These are phyloP conservation scores for Eurosta solidaginis DNA, from an alignment of 1,140 invertebrate species.

Conservation along the genomic window DNA sequence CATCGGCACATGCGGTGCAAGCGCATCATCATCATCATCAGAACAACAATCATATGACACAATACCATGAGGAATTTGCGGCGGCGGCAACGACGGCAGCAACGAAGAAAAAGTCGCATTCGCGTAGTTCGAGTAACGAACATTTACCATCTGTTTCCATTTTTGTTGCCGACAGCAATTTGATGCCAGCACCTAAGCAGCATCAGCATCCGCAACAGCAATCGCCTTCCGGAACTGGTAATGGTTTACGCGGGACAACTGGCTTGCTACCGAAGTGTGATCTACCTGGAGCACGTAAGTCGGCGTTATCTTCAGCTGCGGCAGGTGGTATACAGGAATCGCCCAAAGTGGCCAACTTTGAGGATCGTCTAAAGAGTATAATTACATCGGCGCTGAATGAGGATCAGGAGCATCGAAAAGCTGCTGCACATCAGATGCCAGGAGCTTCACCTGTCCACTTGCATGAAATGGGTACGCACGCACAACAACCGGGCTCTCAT, in stretches of 20 bases:
- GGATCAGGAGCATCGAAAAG: slow-evolving; percentile 69
- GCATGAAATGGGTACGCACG: neutral
- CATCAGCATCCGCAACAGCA: slow-evolving; percentile 31
- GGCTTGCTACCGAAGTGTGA: slow-evolving; percentile 45
- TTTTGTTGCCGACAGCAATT: slow-evolving; percentile 37
- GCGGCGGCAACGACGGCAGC: neutral
- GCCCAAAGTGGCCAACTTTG: slow-evolving; percentile 83
- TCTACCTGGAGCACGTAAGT: slow-evolving; percentile 33
- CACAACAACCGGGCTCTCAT: slow-evolving; percentile 37
- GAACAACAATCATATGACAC: slow-evolving; percentile 33
- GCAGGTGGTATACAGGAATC: slow-evolving; percentile 69
- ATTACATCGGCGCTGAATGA: slow-evolving; percentile 89
- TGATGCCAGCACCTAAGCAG: slow-evolving; percentile 53
- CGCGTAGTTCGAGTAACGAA: slow-evolving; percentile 30
- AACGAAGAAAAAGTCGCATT: neutral
- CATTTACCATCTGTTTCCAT: slow-evolving; percentile 29
- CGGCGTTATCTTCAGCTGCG: neutral
- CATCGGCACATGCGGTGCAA: neutral
- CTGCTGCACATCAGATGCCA: slow-evolving; percentile 36
- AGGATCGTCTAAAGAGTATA: slow-evolving; percentile 89
- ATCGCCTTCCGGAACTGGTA: neutral
- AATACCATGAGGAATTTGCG: slow-evolving; percentile 9
- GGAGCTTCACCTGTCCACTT: slow-evolving; percentile 50
- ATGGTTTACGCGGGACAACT: neutral
- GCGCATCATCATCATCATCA: slow-evolving; percentile 32